Base-by-base conservation (phyloP, 2,888 invertebrate genomes). In the Carabus problematicus region DNA sequence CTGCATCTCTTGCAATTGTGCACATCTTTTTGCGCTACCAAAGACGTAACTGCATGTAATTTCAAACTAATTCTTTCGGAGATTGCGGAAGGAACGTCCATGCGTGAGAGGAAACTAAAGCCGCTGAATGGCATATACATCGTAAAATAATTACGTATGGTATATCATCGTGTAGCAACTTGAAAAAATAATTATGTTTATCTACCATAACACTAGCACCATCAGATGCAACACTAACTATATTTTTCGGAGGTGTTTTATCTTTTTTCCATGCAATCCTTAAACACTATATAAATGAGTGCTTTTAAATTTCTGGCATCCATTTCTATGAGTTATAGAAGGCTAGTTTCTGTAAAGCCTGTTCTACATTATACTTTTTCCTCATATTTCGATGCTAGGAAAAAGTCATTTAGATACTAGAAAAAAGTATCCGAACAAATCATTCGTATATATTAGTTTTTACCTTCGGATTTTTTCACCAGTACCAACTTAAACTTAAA, bases 161-260 rank as follows among this genome's bases (percentile, higher is more conserved):
- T 29, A 62, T 41, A 29, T 62, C 62, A 11, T 60, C 66, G n/a
- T n/a, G n/a, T 42, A 29, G 29, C 12, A 71, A 64, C 7, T 29
- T 45, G 19, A 60, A 59, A 43, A 71, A 66, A 8, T 59, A 71
- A 49, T 70, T 47, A n/a, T 55, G 39, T n/a, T 39, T 16, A n/a
- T 61, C 71, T 8, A 47, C 47, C 71, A 71, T 71, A 14, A 70
- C 71, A 39, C 52, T 52, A 12, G 71, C 70, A 19, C 64, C 64
- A 52, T 71, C 70, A 42, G 61, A 70, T 6, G 70, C 70, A 42
- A 70, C 29, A 12, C 64, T 60, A 42, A 70, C 43, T 49, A 70
- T 49, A 41, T 70, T 66, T 41, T 42, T 12, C 19, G 67, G 29
- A 2, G 70, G 66, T 45, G 67, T 16, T 8, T 56, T 66, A 42